These are phyloP conservation scores for Acanthosepion pharaonis DNA, from an alignment of 2,888 invertebrate genomes.

Conservation along the genomic window DNA sequence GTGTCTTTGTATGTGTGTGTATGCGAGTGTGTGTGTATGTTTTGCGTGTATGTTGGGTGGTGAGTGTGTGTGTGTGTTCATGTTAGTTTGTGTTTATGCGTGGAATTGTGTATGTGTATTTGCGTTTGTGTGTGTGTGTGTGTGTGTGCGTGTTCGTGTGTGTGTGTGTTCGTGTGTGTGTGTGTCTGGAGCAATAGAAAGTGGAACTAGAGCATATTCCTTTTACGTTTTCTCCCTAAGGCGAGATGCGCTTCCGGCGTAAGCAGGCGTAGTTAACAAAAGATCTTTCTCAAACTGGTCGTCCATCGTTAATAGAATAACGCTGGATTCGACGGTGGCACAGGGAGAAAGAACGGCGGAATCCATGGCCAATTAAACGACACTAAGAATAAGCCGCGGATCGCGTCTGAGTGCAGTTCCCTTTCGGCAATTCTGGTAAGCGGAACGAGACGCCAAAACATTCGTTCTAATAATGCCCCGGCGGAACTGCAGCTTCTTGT, in stretches of 20 bases:
- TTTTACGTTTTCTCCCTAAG: background rate
- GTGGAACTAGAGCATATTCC: background rate
- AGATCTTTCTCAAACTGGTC: background rate
- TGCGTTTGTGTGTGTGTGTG: background rate
- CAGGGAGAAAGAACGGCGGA: background rate
- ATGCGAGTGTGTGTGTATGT: no score
- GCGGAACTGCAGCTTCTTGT: conserved; percentile 24
- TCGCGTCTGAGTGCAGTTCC: background rate
- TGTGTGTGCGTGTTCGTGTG: background rate
- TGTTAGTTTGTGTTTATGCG: no score
- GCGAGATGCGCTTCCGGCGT: background rate
- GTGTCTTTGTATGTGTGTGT: no score
- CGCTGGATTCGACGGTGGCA: background rate
- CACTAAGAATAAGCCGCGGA: background rate
- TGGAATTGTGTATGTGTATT: no score
- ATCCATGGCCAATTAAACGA: background rate
- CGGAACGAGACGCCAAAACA: background rate
- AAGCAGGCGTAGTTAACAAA: background rate
- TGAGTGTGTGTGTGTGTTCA: no score
- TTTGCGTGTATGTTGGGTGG: no score
- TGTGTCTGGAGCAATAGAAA: background rate
- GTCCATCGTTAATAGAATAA: background rate
- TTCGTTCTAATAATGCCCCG: conserved; percentile 1
- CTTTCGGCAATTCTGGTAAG: background rate
- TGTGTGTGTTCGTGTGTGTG: background rate